phyloP scores from a whole-genome alignment of 2,888 invertebrate species.

The Tachina fera region DNA sequence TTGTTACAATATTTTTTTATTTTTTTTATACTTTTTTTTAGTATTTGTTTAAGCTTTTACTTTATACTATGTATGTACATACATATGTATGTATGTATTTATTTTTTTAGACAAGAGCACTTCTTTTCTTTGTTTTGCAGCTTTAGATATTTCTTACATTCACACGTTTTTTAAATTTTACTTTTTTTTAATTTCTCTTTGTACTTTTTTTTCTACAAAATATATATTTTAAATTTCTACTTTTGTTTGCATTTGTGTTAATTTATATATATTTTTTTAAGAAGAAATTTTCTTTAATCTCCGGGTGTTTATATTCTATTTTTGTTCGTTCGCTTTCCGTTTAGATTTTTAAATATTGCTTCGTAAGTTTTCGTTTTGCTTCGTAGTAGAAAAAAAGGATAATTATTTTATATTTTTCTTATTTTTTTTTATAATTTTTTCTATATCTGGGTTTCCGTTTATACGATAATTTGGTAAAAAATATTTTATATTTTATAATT shows the following conservation, averaged over 20 bases:
- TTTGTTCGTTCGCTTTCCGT: constrained; percentile 21
- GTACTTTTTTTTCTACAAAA: constrained; percentile 45
- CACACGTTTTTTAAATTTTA: constrained; percentile 43
- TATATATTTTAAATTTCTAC: constrained; percentile 35
- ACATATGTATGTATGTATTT: neutral
- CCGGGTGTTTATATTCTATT: constrained; percentile 57
- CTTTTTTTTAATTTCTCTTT: constrained; percentile 62
- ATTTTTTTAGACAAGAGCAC: constrained; percentile 41
- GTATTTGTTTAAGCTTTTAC: no score
- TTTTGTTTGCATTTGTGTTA: constrained; percentile 40
- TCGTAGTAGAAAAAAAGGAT: constrained; percentile 57
- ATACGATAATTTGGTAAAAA: constrained; percentile 23
- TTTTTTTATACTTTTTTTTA: constrained; percentile 14
- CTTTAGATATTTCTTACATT: constrained; percentile 32
- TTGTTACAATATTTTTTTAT: neutral
- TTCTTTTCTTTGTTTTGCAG: constrained; percentile 13
- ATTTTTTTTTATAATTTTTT: constrained; percentile 31
- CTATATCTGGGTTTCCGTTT: constrained; percentile 40
- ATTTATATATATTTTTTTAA: constrained; percentile 47
- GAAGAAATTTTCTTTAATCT: constrained; percentile 52
- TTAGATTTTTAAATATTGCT: constrained; percentile 59
- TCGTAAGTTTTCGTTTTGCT: constrained; percentile 66
- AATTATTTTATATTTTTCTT: constrained; percentile 22
- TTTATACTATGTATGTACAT: no score
- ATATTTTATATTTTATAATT: constrained; percentile 44